These are phyloP conservation scores for Hippocampus kuda DNA, from an alignment of 2,797 vertebrate species.

Conservation along the genomic window DNA sequence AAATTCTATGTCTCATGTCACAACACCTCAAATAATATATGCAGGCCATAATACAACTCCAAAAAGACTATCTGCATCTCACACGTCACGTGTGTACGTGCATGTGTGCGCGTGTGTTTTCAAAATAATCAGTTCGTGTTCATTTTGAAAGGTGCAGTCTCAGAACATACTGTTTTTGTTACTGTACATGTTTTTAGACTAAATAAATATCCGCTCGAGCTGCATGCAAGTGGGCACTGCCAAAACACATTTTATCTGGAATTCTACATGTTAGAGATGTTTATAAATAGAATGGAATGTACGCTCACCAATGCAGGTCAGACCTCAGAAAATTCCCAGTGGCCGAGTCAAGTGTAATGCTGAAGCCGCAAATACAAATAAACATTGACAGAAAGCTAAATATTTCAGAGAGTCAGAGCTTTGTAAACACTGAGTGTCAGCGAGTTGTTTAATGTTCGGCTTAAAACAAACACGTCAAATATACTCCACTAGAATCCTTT, in stretches of 20 bases:
- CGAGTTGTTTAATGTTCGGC: slow-evolving; percentile 25
- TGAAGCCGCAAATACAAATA: slow-evolving; percentile 11
- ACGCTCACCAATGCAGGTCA: slow-evolving; percentile 15
- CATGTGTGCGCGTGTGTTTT: too few relatives aligned
- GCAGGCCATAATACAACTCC: background rate
- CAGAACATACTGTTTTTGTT: background rate
- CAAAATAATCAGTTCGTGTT: too few relatives aligned
- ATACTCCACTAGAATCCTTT: background rate
- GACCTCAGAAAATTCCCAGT: slow-evolving; percentile 15
- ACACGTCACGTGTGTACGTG: slow-evolving; percentile 2
- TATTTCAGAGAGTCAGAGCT: background rate
- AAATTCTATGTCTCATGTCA: too few relatives aligned
- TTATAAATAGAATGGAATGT: slow-evolving; percentile 37
- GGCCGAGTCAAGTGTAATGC: slow-evolving; percentile 13
- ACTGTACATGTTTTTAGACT: slow-evolving; percentile 18
- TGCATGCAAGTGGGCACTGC: slow-evolving; percentile 14
- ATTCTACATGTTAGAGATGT: slow-evolving; percentile 30
- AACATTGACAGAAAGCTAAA: slow-evolving; percentile 18
- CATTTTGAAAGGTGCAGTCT: too few relatives aligned
- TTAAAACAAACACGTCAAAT: background rate
- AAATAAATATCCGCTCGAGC: slow-evolving; percentile 18
- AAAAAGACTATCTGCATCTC: background rate
- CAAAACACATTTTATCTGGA: slow-evolving; percentile 38
- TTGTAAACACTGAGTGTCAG: background rate
- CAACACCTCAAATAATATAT: background rate